A percentile compares a stretch with the other conserved stretches of the same genome.
Evolutionary conservation across 2,888 invertebrate species (phyloP).

Genomic region (Nomada hirtipes): DNA sequence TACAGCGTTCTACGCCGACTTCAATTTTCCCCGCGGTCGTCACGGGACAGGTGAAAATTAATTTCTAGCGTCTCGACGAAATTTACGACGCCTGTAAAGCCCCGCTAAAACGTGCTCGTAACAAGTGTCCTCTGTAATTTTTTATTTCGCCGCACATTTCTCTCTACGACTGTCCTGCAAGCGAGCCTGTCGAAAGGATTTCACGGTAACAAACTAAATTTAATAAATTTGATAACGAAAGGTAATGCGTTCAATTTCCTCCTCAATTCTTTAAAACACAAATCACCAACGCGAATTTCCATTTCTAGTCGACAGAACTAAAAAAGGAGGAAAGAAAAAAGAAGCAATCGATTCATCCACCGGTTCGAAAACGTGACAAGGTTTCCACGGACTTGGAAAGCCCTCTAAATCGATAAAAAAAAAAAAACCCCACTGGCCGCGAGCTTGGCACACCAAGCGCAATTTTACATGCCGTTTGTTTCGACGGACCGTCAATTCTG

Average conservation of each 20-base stretch:
- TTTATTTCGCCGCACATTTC: slow-evolving; percentile 1
- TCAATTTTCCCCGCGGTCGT: slow-evolving; percentile 25
- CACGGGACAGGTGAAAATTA: slow-evolving; percentile 32
- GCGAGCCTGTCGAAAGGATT: neutral
- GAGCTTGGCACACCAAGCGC: slow-evolving; percentile 12
- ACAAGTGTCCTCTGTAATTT: slow-evolving; percentile 26
- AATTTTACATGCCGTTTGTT: slow-evolving; percentile 58
- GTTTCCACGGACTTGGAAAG: slow-evolving; percentile 1
- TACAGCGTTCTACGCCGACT: slow-evolving; percentile 11
- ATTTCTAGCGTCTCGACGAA: slow-evolving; percentile 16
- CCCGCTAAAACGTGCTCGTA: neutral
- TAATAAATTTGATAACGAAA: neutral
- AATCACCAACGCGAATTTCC: no score
- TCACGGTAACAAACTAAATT: neutral
- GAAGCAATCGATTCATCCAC: neutral
- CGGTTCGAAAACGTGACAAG: slow-evolving; percentile 19
- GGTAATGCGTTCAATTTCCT: no score
- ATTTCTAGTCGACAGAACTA: neutral
- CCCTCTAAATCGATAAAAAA: slow-evolving; percentile 27
- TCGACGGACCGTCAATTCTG: slow-evolving; percentile 49
- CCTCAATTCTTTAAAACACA: no score
- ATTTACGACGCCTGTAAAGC: slow-evolving; percentile 39
- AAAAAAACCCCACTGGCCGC: neutral
- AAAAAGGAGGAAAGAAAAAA: neutral
- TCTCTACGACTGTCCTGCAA: neutral